Conservation (phyloP, 2,113 vertebrate genomes). For the Eclectus roratus region DNA sequence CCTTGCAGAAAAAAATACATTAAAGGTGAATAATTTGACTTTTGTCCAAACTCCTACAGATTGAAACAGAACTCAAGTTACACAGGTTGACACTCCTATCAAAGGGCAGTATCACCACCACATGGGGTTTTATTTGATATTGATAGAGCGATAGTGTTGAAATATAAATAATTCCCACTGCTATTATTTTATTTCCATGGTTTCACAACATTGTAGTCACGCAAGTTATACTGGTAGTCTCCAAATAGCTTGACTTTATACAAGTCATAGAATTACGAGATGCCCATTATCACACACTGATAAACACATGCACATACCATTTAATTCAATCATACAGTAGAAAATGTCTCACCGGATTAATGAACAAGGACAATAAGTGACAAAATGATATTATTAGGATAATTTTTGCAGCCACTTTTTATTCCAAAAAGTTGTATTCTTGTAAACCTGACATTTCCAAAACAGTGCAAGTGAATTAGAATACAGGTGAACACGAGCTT, state of each 20-base stretch:
- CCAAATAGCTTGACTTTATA: not conserved
- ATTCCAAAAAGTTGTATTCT: slow-evolving; percentile 68
- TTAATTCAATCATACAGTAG: not conserved
- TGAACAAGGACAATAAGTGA: slow-evolving; percentile 20
- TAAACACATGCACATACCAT: not conserved
- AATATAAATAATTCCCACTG: not conserved
- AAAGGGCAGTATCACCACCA: not conserved
- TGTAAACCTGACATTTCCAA: slow-evolving; percentile 76
- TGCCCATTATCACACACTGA: not conserved
- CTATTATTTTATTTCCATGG: not conserved
- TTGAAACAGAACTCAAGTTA: not conserved
- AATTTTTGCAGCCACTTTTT: slow-evolving; percentile 67
- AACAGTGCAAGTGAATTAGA: slow-evolving; percentile 79
- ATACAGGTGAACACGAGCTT: slow-evolving; percentile 68
- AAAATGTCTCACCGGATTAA: not conserved
- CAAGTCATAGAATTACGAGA: not conserved
- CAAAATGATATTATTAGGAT: not conserved
- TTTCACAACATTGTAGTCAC: not conserved
- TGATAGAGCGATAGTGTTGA: not conserved
- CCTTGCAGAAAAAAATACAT: not conserved
- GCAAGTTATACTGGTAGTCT: not conserved
- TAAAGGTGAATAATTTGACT: not conserved
- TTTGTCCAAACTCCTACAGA: not conserved
- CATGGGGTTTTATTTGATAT: not conserved
- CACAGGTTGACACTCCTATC: not conserved